Evolutionary conservation across 2,797 vertebrate species (phyloP).

Genomic region (Notolabrus celidotus): DNA sequence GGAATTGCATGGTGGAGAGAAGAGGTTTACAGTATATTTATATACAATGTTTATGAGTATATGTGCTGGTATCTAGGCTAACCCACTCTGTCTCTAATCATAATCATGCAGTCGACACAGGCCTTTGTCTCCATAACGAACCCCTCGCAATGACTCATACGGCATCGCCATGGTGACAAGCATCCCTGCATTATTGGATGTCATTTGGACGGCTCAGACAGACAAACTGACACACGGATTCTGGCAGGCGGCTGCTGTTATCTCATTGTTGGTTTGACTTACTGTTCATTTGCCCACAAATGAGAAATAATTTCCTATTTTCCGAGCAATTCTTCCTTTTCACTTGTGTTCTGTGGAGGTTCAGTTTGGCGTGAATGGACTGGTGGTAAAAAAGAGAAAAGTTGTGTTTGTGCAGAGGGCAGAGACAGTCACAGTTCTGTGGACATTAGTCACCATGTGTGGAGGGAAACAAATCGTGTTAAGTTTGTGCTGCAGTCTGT

Average conservation of each 20-base stretch:
- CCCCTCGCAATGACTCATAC: conserved; percentile 51
- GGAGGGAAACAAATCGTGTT: background rate
- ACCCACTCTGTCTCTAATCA: conserved; percentile 38
- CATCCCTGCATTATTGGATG: conserved; percentile 47
- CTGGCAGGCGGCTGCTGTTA: conserved; percentile 4
- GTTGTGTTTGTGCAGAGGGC: conserved; percentile 9
- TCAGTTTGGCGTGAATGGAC: conserved; percentile 1
- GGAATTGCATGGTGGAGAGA: conserved; percentile 11
- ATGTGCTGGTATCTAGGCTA: conserved; percentile 43
- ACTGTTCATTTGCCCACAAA: background rate
- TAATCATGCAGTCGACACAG: conserved; percentile 43
- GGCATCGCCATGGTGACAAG: conserved; percentile 56
- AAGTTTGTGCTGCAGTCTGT: background rate
- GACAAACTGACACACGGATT: conserved; percentile 37
- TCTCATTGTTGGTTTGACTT: conserved; percentile 22
- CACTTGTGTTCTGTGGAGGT: conserved; percentile 7
- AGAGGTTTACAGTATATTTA: conserved; percentile 13
- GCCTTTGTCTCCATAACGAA: conserved; percentile 57
- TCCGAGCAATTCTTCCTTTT: background rate
- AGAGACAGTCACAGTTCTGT: background rate
- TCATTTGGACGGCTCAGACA: conserved; percentile 42
- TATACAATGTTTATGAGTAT: conserved; percentile 14
- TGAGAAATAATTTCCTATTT: background rate
- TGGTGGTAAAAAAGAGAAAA: conserved; percentile 1
- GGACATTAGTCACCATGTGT: background rate